Conservation (phyloP, 2,113 vertebrate species). For the Panurus biarmicus region DNA sequence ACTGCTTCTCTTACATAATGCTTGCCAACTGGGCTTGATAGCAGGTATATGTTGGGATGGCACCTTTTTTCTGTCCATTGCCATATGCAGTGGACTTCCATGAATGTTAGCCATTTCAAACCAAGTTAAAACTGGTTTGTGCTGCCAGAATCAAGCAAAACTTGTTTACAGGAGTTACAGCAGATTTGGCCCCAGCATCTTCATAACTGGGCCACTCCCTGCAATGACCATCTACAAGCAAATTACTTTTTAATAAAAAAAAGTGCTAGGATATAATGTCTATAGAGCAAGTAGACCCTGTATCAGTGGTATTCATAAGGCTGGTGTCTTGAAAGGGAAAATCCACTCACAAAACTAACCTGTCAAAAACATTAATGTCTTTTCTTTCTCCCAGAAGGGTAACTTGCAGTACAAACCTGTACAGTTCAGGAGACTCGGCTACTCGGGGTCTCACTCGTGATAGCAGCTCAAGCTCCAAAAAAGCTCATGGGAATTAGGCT, state of each 20-base stretch:
- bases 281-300: not conserved
- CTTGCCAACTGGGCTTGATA: not conserved
- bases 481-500: not conserved
- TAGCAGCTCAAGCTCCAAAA: not conserved
- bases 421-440: not conserved
- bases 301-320: not conserved
- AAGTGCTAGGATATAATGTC: not conserved
- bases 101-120: not conserved
- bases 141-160: not conserved
- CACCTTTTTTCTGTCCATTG: not conserved
- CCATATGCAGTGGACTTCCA: not conserved
- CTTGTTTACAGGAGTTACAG: not conserved
- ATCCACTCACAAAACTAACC: not conserved
- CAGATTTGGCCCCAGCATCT: not conserved
- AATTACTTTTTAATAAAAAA: not conserved
- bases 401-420: not conserved
- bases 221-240: not conserved
- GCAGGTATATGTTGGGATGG: not conserved
- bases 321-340: not conserved
- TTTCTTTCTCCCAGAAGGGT: not conserved
- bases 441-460: rapidly evolving
- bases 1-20: not conserved
- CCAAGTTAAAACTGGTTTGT: not conserved
- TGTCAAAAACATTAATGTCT: not conserved
- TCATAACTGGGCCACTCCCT: not conserved